A percentile compares a stretch with the other conserved stretches of the same genome.
Conservation (phyloP, 2,888 invertebrate species). For the Agrilus biguttatus region DNA sequence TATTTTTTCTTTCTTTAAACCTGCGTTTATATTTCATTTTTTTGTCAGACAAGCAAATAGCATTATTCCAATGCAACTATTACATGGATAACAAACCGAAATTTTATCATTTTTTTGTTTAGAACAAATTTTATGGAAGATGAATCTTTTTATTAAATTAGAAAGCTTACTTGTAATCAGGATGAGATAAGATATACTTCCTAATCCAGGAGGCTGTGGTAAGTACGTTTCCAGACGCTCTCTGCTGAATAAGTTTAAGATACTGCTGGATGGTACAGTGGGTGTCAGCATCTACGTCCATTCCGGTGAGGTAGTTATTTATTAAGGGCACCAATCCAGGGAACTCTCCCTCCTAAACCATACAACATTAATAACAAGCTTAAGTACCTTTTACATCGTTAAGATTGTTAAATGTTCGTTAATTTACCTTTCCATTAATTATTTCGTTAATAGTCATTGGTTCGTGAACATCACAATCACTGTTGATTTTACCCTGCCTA, state of each 20-base stretch:
- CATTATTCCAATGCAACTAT: too few species aligned
- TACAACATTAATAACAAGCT: constrained; percentile 1
- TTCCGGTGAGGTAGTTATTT: constrained; percentile 81
- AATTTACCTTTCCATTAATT: constrained; percentile 77
- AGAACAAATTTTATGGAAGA: too few species aligned
- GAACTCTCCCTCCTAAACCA: constrained; percentile 63
- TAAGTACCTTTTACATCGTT: neutral
- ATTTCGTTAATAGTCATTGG: constrained; percentile 92
- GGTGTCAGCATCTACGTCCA: constrained; percentile 97
- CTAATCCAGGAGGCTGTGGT: constrained; percentile 95
- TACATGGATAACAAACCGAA: too few species aligned
- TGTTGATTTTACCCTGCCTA: constrained; percentile 17
- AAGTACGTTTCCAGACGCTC: constrained; percentile 76
- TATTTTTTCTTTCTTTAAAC: too few species aligned
- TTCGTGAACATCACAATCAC: constrained; percentile 41
- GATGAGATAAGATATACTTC: constrained; percentile 74
- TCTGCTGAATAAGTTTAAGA: constrained; percentile 75
- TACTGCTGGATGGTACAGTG: constrained; percentile 96
- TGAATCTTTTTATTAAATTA: too few species aligned
- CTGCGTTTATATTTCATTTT: too few species aligned
- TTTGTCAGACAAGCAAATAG: too few species aligned
- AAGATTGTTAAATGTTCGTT: neutral
- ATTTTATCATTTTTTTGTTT: too few species aligned
- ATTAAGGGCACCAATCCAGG: constrained; percentile 91
- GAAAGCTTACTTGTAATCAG: constrained; percentile 66